Base-by-base conservation (phyloP, 2,113 vertebrate genomes). In the Pao palembangensis region DNA sequence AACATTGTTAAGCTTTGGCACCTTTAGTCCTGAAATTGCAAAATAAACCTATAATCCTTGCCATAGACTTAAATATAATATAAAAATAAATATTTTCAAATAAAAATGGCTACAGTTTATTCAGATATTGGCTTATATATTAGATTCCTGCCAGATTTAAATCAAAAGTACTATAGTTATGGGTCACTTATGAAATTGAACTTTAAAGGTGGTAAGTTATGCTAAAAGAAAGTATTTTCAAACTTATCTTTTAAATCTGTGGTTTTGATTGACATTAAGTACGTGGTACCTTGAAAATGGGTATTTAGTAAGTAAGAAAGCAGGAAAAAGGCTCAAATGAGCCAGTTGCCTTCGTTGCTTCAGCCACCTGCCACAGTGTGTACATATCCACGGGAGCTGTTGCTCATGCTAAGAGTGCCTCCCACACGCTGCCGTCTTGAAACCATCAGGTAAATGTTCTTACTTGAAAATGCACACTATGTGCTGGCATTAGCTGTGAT, bases 371-470 rank as follows among this genome's bases (percentile, higher is more conserved):
- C 80, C 73, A 62, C 77, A 77, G 58, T 71, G 78, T 78, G 75
- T 75, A 68, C 75, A 69, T 67, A 69, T 79, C 76, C 74, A 84
- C 67, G 73, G 78, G 72, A 61, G 55, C 75, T 73, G 43, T 31
- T 50, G 74, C 83, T 84, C 78, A 69, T 23, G 78, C 69, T 68
- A 72, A 21, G 76, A 85, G 70, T 71, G 71, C 80, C 80, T 72
- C 88, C 87, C 61, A 84, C 83, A 12, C 81, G 63, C 38, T 25
- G 8, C 75, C 65, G 79, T 76, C 78, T 83, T 67, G 34, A 86
- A 86, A 87, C 73, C 65, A 70, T 58, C 15, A 42, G 70, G 56
- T 79, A 80, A 82, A 85, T 82, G 86, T 75, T 84, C 79, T 69
- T 73, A 53, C 75, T 59, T 70, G 64, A 58, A 78, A 80, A 81